Percentiles rank a stretch among this genome's conserved stretches.
Evolutionary conservation across 2,797 vertebrate species (phyloP).

Genomic region (Silurus aristotelis): DNA sequence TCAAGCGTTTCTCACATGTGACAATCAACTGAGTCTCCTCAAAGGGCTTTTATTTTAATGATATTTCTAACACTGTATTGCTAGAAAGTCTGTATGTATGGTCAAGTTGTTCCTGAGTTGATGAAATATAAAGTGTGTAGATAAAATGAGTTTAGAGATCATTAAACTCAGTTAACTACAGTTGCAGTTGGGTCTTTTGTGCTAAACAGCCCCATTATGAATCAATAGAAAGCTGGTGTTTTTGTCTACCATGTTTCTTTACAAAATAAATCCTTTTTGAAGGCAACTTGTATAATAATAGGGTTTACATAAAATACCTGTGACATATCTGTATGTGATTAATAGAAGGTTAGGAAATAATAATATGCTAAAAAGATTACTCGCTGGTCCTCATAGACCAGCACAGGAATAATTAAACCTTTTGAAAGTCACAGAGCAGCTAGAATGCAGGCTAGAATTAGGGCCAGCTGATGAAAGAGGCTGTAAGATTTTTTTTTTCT

Average conservation of each 20-base stretch:
- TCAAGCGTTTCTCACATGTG: constrained; percentile 47
- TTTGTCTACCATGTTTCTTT: not conserved
- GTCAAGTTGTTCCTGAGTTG: not conserved
- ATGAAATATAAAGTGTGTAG: not conserved
- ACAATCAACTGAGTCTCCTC: not conserved
- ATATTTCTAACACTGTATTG: not conserved
- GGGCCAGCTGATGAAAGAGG: constrained; percentile 53
- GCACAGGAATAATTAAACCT: constrained; percentile 27
- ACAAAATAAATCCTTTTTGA: not conserved
- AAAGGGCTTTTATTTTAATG: not conserved
- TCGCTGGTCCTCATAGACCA: constrained; percentile 1
- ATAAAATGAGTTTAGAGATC: not conserved
- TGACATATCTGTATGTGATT: not conserved
- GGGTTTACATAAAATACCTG: not conserved
- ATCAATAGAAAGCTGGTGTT: not conserved
- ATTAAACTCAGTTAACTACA: not conserved
- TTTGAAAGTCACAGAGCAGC: constrained; percentile 6
- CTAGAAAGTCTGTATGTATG: not conserved
- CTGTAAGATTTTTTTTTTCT: constrained; percentile 43
- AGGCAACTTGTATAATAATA: not conserved
- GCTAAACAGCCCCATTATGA: not conserved
- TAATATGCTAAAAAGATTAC: not conserved
- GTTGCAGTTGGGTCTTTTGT: not conserved
- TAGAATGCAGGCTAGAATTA: constrained; percentile 12
- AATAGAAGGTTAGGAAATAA: constrained; percentile 3